Percentiles rank a stretch among this genome's conserved stretches.
Conservation (phyloP, 2,888 invertebrate species). For the Drosophila rellima region DNA sequence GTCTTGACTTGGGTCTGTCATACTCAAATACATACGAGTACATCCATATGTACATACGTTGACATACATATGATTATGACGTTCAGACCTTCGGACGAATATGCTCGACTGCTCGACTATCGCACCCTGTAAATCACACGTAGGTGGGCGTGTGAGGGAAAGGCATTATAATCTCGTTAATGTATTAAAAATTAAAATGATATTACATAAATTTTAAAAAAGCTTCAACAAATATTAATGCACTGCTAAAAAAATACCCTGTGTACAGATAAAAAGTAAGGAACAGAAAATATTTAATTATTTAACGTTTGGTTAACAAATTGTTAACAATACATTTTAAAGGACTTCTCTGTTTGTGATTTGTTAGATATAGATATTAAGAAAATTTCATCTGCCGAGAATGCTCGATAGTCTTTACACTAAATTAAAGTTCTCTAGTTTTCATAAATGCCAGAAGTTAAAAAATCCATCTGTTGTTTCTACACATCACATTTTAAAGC, state of each 20-base stretch:
- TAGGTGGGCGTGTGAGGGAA: constrained; percentile 42
- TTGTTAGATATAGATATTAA: too few relatives aligned
- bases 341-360: too few relatives aligned
- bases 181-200: constrained; percentile 58
- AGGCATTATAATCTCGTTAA: constrained; percentile 57
- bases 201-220: constrained; percentile 59
- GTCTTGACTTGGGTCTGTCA: constrained; percentile 28
- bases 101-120: constrained; percentile 33
- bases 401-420: too few relatives aligned
- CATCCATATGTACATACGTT: background rate
- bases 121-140: constrained; percentile 60
- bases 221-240: background rate
- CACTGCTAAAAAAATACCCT: background rate
- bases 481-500: background rate
- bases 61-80: constrained; percentile 55
- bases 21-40: constrained; percentile 8
- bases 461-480: background rate
- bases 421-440: too few relatives aligned
- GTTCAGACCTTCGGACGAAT: constrained; percentile 9
- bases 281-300: background rate
- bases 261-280: background rate
- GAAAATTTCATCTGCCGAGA: too few relatives aligned
- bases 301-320: too few relatives aligned
- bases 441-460: too few relatives aligned
- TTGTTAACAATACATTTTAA: too few relatives aligned